Evolutionary conservation across 37 sponge, comb jelly and placozoan species (phyloP).

Genomic region (Agelas oroides): DNA sequence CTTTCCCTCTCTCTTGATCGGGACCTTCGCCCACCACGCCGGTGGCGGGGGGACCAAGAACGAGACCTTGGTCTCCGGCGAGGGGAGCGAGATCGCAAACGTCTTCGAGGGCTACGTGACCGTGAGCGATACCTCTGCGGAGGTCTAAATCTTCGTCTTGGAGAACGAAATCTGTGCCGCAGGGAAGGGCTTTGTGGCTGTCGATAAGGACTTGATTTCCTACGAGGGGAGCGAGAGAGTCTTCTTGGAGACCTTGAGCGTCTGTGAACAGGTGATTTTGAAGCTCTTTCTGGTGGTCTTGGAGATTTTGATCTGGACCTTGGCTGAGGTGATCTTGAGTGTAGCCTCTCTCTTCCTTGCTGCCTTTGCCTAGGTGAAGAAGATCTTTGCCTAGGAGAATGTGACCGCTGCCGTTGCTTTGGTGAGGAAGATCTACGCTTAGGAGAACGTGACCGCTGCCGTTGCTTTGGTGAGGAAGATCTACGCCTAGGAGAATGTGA

Average conservation of each 20-base stretch:
- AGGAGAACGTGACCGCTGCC: background rate
- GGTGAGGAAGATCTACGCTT: constrained; percentile 11
- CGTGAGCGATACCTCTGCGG: constrained; percentile 7
- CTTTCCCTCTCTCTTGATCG: constrained; percentile 7
- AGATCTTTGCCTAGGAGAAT: constrained; percentile 1
- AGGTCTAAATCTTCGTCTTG: constrained; percentile 23
- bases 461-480: background rate
- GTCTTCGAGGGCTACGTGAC: constrained; percentile 28
- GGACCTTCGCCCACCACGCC: background rate
- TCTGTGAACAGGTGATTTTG: background rate
- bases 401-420: constrained; percentile 13
- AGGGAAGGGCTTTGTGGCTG: background rate
- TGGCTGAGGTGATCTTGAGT: background rate
- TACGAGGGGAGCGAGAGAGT: constrained; percentile 1
- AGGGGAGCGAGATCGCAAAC: background rate
- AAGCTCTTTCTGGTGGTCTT: constrained; percentile 8
- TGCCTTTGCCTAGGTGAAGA: constrained; percentile 18
- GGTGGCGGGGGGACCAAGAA: background rate
- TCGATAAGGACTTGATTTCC: constrained; percentile 9
- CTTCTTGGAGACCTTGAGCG: constrained; percentile 16
- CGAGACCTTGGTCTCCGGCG: background rate
- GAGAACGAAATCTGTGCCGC: background rate
- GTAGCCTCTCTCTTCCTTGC: too few relatives aligned
- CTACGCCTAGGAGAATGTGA: constrained; percentile 23
- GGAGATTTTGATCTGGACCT: constrained; percentile 6